Evolutionary conservation across 64 coral and sea anemone species (phyloP).

Genomic region (Astreopora myriophthalma): DNA sequence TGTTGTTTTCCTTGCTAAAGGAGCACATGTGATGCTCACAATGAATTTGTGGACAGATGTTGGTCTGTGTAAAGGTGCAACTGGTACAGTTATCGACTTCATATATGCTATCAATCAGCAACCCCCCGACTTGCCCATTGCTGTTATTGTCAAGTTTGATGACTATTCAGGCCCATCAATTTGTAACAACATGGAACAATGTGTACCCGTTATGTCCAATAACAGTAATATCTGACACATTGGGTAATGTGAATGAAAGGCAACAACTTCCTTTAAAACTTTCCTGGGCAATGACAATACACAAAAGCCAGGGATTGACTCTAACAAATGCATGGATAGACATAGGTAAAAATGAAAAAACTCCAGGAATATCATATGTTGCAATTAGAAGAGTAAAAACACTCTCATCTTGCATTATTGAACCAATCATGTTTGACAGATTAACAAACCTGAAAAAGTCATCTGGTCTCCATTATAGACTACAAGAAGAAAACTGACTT

Average conservation of each 20-base stretch:
- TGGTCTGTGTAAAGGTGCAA: slow-evolving; percentile 27
- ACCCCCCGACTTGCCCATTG: slow-evolving; percentile 48
- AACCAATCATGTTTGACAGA: slow-evolving; percentile 10
- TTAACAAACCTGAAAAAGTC: slow-evolving; percentile 10
- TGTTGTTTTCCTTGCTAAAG: slow-evolving; percentile 33
- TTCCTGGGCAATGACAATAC: slow-evolving; percentile 10
- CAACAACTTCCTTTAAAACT: slow-evolving; percentile 15
- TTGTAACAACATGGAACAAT: neutral
- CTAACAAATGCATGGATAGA: slow-evolving; percentile 12
- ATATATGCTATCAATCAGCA: neutral
- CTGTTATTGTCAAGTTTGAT: slow-evolving; percentile 53
- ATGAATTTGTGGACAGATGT: slow-evolving; percentile 37
- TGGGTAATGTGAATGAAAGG: neutral
- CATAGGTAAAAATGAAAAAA: slow-evolving; percentile 28
- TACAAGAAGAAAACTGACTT: slow-evolving; percentile 5
- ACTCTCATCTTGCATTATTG: slow-evolving; percentile 5
- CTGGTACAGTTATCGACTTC: neutral
- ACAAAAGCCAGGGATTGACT: neutral
- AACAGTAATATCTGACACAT: slow-evolving; percentile 1
- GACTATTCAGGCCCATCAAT: neutral
- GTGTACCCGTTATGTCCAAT: slow-evolving; percentile 18
- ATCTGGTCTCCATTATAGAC: neutral
- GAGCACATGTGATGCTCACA: slow-evolving; percentile 11
- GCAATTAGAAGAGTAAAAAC: slow-evolving; percentile 11
- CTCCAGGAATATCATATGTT: slow-evolving; percentile 6